These are phyloP conservation scores for Cyprinodon tularosa DNA, from an alignment of 2,113 vertebrate genomes.

Conservation along the genomic window DNA sequence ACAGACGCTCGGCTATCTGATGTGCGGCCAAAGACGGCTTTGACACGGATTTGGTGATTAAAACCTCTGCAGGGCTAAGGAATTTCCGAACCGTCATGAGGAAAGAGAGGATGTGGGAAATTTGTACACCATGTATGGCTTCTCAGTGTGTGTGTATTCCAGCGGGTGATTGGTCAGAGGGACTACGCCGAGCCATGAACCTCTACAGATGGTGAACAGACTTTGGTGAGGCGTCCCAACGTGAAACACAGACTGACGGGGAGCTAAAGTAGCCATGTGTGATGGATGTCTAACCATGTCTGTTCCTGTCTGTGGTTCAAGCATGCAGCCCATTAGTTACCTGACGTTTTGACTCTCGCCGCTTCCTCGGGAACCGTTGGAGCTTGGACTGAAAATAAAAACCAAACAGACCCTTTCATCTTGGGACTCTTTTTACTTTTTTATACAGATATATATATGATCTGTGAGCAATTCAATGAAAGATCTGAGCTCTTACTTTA, in stretches of 20 bases:
- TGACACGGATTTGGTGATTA: constrained; percentile 67
- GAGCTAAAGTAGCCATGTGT: constrained; percentile 18
- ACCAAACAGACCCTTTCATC: background rate
- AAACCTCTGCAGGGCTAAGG: constrained; percentile 56
- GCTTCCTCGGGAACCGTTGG: constrained; percentile 74
- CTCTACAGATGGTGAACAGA: constrained; percentile 65
- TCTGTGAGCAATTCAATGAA: background rate
- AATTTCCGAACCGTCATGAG: constrained; percentile 48
- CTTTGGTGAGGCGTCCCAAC: constrained; percentile 40
- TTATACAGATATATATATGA: no score
- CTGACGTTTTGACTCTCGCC: constrained; percentile 78
- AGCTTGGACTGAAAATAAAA: constrained; percentile 71
- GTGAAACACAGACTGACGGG: constrained; percentile 50
- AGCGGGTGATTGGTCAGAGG: constrained; percentile 35
- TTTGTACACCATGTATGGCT: constrained; percentile 16
- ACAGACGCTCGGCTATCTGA: constrained; percentile 61
- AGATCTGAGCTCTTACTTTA: constrained; percentile 85
- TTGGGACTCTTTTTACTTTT: background rate
- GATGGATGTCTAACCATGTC: constrained; percentile 43
- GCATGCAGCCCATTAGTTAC: constrained; percentile 54
- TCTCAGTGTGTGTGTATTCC: constrained; percentile 18
- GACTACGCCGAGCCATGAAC: constrained; percentile 38
- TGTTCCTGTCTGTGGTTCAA: constrained; percentile 33
- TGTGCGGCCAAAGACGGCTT: constrained; percentile 65
- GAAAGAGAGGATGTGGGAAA: constrained; percentile 41